phyloP scores from a whole-genome alignment of 2,113 vertebrate species.

The Nibea albiflora region DNA sequence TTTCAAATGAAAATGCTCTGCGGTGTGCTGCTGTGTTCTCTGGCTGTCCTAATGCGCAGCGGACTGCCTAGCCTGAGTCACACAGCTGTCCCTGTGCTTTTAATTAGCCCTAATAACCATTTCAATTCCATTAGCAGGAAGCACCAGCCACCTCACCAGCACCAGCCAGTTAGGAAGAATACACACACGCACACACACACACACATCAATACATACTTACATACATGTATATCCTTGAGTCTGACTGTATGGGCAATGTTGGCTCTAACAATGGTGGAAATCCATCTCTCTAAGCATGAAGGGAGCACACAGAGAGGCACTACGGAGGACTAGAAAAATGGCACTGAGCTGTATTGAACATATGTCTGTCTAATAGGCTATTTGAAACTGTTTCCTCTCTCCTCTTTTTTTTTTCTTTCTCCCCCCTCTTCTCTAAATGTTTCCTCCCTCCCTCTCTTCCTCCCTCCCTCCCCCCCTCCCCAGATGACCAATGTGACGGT shows the following conservation, averaged over 20 bases:
- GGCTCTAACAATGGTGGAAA: constrained; percentile 9
- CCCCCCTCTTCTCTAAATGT: constrained; percentile 28
- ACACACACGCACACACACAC: constrained; percentile 27
- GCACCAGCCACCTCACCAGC: constrained; percentile 71
- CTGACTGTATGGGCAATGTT: constrained; percentile 9
- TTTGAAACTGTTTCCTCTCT: constrained; percentile 45
- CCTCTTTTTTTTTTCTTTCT: background rate
- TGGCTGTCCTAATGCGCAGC: constrained; percentile 76
- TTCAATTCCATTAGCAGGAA: constrained; percentile 85
- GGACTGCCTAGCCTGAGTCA: constrained; percentile 73
- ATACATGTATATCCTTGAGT: constrained; percentile 1
- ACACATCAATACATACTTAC: background rate
- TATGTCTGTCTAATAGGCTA: constrained; percentile 38
- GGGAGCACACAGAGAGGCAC: background rate
- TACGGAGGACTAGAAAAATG: constrained; percentile 23
- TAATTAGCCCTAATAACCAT: constrained; percentile 86
- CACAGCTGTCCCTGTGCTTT: constrained; percentile 84
- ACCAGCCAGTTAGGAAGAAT: constrained; percentile 55
- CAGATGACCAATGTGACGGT: constrained; percentile 96
- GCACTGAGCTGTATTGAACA: constrained; percentile 30
- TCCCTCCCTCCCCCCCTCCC: constrained; percentile 39
- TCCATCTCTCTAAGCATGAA: background rate
- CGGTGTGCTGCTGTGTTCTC: constrained; percentile 64
- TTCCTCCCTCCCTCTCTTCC: constrained; percentile 29
- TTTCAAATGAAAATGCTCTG: constrained; percentile 59